A percentile compares a stretch with the other conserved stretches of the same genome.
These are phyloP conservation scores for Ameiurus melas DNA, from an alignment of 2,113 vertebrate genomes.

Conservation along the genomic window DNA sequence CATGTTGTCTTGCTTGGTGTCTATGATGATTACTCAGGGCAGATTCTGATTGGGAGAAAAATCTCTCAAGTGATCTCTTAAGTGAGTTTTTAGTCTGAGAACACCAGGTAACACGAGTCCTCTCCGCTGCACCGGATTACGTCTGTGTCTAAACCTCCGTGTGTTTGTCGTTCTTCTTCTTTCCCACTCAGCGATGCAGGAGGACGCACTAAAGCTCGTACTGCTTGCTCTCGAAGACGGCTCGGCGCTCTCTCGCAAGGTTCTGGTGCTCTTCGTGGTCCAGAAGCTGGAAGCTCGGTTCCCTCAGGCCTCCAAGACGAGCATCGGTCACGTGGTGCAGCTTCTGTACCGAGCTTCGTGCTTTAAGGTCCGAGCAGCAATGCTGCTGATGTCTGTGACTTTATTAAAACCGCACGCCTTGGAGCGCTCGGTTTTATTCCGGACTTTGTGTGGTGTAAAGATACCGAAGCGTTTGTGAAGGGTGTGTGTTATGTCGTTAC, in stretches of 20 bases:
- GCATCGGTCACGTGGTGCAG: slow-evolving; percentile 97
- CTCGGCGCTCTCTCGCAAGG: slow-evolving; percentile 94
- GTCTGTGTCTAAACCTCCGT: background rate
- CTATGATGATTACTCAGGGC: slow-evolving; percentile 77
- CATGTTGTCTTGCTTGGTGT: slow-evolving; percentile 50
- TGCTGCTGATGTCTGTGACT: background rate
- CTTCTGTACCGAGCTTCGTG: slow-evolving; percentile 96
- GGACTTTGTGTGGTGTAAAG: background rate
- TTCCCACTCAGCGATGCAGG: slow-evolving; percentile 86
- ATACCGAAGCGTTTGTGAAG: too few relatives aligned
- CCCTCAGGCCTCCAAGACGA: slow-evolving; percentile 97
- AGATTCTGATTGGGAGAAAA: slow-evolving; percentile 72
- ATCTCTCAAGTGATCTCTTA: slow-evolving; percentile 31
- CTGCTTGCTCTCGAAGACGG: slow-evolving; percentile 94
- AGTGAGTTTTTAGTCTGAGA: slow-evolving; percentile 38
- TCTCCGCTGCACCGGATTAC: background rate
- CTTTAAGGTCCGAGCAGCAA: slow-evolving; percentile 82
- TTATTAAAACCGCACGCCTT: background rate
- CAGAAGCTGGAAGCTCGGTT: slow-evolving; percentile 95
- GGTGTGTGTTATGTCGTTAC: background rate
- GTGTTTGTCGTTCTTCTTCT: background rate
- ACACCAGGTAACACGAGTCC: background rate
- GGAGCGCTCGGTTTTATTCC: background rate
- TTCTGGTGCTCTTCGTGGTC: slow-evolving; percentile 96
- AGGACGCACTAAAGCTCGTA: slow-evolving; percentile 93